Evolutionary conservation across 2,888 invertebrate species (phyloP).

Genomic region (Beris chalybata): DNA sequence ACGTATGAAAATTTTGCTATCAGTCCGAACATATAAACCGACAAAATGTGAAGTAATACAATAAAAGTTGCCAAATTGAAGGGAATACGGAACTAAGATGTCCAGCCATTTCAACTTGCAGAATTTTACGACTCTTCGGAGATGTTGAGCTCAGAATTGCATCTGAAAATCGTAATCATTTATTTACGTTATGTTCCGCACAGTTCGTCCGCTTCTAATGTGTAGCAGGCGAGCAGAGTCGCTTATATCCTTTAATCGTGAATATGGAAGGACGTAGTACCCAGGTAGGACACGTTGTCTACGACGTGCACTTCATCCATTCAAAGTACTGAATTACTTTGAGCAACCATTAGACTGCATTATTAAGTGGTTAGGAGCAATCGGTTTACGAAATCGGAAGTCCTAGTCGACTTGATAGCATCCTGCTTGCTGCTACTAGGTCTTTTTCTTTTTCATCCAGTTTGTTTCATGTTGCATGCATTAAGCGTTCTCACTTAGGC

Average conservation of each 20-base stretch:
- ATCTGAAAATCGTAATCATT: constrained; percentile 25
- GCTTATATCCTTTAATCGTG: too few relatives aligned
- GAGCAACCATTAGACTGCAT: constrained; percentile 24
- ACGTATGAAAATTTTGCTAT: constrained; percentile 10
- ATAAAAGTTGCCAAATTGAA: background rate
- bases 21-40: background rate
- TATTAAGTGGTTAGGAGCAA: constrained; percentile 12
- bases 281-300: too few relatives aligned
- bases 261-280: too few relatives aligned
- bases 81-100: background rate
- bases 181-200: constrained; percentile 11
- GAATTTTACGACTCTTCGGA: constrained; percentile 1
- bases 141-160: constrained; percentile 15
- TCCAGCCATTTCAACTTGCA: constrained; percentile 7
- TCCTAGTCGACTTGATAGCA: too few relatives aligned
- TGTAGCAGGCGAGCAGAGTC: too few relatives aligned
- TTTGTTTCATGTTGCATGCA: too few relatives aligned
- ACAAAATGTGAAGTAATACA: background rate
- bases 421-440: too few relatives aligned
- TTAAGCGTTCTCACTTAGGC: too few relatives aligned
- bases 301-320: too few relatives aligned
- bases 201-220: too few relatives aligned
- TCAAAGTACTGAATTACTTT: background rate
- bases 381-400: background rate
- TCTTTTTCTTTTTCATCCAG: too few relatives aligned